Evolutionary conservation across 2,113 vertebrate genomes (phyloP), one percentile per base, ranked within the genome.

Genomic region (Psephotus haematonotus): DNA sequence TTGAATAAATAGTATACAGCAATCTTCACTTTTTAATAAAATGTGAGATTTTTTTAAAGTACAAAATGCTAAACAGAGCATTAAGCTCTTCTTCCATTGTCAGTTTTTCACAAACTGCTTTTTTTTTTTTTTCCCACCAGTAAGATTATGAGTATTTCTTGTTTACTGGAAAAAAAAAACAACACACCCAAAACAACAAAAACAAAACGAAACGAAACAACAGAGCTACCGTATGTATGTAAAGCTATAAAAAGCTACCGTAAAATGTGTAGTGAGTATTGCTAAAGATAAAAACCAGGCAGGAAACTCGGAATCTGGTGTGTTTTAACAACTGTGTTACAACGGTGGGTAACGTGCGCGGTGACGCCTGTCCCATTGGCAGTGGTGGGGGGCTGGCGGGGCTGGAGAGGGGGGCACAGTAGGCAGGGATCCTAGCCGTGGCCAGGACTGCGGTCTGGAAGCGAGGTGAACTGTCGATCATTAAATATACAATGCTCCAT

Each of bases 1-100:
- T 99, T 99, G 99, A 99, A 99, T 99, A 99, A 99, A 99, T 99
- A 99, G 99, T 98, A 99, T 99, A 99, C 99, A 99, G 99, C 98
- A 99, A 99, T 99, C 99, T 98, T 99, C 99, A 99, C 99, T 97
- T 98, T 97, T 99, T 99, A 99, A 99, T 99, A 99, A 99, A 99
- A 99, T 98, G 98, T 99, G 98, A 98, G 98, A 98, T 98, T 99
- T 98, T 99, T 96, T 96, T 97, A 97, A 98, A 98, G 98, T 99
- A 99, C 98, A 99, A 99, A 99, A 99, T 98, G 98, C 98, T 99
- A 98, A 99, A 99, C 98, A 98, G 97, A 98, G 96, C 97, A 98
- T 98, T 86, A 98, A 98, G 97, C 95, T 99, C 98, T 98, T 99
- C 98, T 97, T 98, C 97, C 98, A 98, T 98, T 98, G 96, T 97